Conservation (phyloP, 2,113 vertebrate genomes). For the Balaeniceps rex region DNA sequence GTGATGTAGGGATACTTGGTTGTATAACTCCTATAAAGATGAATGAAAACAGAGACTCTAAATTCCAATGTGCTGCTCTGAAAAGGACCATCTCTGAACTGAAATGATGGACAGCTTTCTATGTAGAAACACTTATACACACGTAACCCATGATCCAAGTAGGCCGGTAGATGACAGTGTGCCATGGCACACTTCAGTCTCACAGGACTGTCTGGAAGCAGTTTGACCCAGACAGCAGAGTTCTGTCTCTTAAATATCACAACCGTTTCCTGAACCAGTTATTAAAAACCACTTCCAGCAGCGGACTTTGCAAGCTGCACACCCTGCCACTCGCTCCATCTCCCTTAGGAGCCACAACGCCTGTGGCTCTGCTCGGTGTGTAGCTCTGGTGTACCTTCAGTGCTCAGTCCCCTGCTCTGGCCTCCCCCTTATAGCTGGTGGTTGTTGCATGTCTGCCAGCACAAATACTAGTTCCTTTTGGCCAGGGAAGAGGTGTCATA, state of each 20-base stretch:
- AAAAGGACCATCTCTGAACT: neutral
- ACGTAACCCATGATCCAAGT: neutral
- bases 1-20: neutral
- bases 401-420: neutral
- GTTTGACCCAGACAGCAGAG: neutral
- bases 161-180: neutral
- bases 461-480: neutral
- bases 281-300: neutral
- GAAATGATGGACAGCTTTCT: neutral
- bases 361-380: neutral
- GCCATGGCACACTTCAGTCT: neutral
- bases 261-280: neutral
- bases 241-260: neutral
- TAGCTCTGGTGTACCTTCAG: neutral
- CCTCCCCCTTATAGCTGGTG: neutral
- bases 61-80: neutral
- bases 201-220: neutral
- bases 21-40: neutral
- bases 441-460: slow-evolving; percentile 23
- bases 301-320: neutral
- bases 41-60: neutral
- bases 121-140: neutral
- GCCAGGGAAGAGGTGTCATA: neutral
- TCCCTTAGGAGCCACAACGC: neutral
- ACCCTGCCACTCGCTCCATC: neutral